Evolutionary conservation across 2,888 invertebrate genomes (phyloP).

Genomic region (Thymelicus acteon): DNA sequence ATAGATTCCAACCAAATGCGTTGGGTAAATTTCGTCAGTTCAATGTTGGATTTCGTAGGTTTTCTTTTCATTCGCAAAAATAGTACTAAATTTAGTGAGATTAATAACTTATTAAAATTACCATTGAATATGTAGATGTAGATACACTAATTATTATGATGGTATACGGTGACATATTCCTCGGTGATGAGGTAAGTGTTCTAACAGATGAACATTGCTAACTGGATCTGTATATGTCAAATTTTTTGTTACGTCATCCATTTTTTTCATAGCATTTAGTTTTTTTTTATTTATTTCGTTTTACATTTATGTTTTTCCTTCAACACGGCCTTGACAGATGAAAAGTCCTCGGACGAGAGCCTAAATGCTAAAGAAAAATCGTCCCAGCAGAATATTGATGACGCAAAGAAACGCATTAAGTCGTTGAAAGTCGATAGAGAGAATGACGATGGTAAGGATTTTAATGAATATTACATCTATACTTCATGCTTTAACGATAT

Average conservation of each 20-base stretch:
- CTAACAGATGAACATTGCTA: background rate
- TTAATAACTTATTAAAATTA: too few relatives aligned
- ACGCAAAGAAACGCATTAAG: constrained; percentile 76
- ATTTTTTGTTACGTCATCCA: constrained; percentile 16
- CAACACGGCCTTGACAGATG: constrained; percentile 50
- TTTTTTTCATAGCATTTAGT: constrained; percentile 24
- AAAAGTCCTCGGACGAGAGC: constrained; percentile 64
- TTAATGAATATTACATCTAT: constrained; percentile 17
- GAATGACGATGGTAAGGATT: constrained; percentile 77
- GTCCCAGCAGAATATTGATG: constrained; percentile 74
- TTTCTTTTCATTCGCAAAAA: too few relatives aligned
- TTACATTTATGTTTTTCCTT: constrained; percentile 45
- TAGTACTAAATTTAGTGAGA: too few relatives aligned
- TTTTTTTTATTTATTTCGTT: constrained; percentile 42
- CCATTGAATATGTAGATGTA: too few relatives aligned
- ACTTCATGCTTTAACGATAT: constrained; percentile 20
- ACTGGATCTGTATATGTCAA: background rate
- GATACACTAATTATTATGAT: background rate
- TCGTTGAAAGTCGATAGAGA: constrained; percentile 79
- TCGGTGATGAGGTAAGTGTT: constrained; percentile 16
- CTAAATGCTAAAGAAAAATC: constrained; percentile 64
- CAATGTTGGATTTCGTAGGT: too few relatives aligned
- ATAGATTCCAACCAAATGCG: too few relatives aligned
- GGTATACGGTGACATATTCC: background rate
- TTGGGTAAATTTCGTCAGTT: too few relatives aligned